Evolutionary conservation across 2,888 invertebrate genomes (phyloP), one percentile per base, ranked within the genome.

Genomic region (Osedax fenrisi): DNA sequence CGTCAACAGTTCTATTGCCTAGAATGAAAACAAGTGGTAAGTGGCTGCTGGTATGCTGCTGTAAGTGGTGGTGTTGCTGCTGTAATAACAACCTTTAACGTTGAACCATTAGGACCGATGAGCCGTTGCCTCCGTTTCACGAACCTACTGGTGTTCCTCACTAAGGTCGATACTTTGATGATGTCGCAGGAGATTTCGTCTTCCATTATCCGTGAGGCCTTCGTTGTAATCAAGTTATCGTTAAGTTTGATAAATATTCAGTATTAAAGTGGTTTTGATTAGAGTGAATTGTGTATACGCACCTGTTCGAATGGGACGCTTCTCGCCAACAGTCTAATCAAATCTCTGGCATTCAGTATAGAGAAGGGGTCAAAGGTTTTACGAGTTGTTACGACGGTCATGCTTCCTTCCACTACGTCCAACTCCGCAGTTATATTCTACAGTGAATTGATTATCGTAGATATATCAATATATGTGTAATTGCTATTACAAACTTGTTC

Each of bases 351-450:
- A 86, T 97, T 97, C 26, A 99, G 88, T 66, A 98, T 92, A 73
- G 95, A 91, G 80, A 91, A 97, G 0, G 98, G 98, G 86, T 99
- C 98, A 94, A 94, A 98, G 0, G 97, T 97, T 87, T 96, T 95
- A 13, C 86, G 80, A 0, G 95, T 95, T 0, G 98, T 98, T 84
- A 88, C 88, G 0, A 99, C 98, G 0, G 90, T 89, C 90, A 99
- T 91, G 80, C 92, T 94, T 62, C 97, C 89, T 87, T 96, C 95
- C 2, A 95, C 88, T 1, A 94, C 87, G 86, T 97, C 96, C 77
- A 97, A 85, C 81, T 95, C 94, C 0, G 91, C 92, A 81, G 90
- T 89, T 10, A 97, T 76, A 85, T 78, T 89, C 88, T 86, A 74
- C 2, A 41, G 17, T 5, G 41, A 17, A 41, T 41, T n/a, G n/a